Evolutionary conservation across 2,797 vertebrate species (phyloP), one percentile per base, ranked within the genome.

Genomic region (Euphonia xanthogaster): DNA sequence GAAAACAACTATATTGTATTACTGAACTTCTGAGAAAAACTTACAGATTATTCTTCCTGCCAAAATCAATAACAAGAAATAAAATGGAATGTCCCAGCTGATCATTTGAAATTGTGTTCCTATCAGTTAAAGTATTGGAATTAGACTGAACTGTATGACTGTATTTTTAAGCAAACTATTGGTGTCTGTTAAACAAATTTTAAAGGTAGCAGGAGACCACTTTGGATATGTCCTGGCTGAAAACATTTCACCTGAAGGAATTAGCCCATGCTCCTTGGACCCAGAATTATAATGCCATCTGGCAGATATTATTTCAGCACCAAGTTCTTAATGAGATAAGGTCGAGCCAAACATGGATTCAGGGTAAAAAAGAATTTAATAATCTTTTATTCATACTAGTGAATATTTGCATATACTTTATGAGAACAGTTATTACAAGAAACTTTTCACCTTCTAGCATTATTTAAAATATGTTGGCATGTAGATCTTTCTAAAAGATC

Each of bases 221-320:
- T 91, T 60, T 30, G 77, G 37, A 48, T 54, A 75, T 31, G 20
- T 82, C 76, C 82, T 94, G 88, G 21, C 63, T 88, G 73, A 74
- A 94, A 93, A 70, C 11, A 55, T 93, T 95, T 92, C 82, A 95
- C 90, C 71, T 80, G 30, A 86, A 96, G 76, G 67, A 95, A 91
- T 91, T 75, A 94, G 42, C 31, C 68, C 71, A 47, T 83, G 70
- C 22, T 96, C 33, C 71, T 80, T 87, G 67, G 63, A 87, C 62
- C 16, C n/a, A 88, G 73, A 94, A 84, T 88, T 91, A 86, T 66
- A 91, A 93, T 55, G 23, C 91, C 94, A 95, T 95, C 91, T 96
- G 96, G 65, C 70, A 94, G 73, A 94, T 88, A 92, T 42, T 63
- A 86, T 88, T 88, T 91, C 88, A 92, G 45, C 37, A 93, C 35